phyloP scores from a whole-genome alignment of 2,888 invertebrate species.

The Rhagonycha lutea region DNA sequence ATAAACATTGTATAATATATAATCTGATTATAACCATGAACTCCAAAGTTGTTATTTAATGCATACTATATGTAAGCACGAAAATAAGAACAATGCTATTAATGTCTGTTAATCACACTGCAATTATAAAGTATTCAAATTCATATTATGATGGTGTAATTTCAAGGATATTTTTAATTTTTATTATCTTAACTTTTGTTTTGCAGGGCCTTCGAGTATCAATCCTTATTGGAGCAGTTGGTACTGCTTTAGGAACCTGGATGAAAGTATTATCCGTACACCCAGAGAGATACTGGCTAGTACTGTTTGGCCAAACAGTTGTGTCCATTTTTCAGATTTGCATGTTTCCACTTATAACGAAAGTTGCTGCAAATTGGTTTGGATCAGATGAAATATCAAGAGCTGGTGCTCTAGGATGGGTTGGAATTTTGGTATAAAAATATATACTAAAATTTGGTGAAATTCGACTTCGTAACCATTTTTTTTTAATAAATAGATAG shows the following conservation, averaged over 20 bases:
- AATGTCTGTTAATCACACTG: neutral
- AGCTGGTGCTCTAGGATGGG: constrained; percentile 96
- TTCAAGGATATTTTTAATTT: neutral
- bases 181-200: neutral
- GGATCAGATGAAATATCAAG: constrained; percentile 93
- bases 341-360: constrained; percentile 87
- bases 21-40: too few species aligned
- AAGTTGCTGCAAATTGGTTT: constrained; percentile 95
- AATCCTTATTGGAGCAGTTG: constrained; percentile 77
- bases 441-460: constrained; percentile 34
- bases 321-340: constrained; percentile 88
- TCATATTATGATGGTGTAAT: neutral
- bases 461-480: constrained; percentile 18
- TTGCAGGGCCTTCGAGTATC: constrained; percentile 77
- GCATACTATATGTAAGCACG: too few species aligned
- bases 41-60: too few species aligned
- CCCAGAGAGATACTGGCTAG: constrained; percentile 81
- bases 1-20: too few species aligned
- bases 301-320: constrained; percentile 86
- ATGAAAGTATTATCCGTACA: constrained; percentile 84
- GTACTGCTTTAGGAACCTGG: constrained; percentile 87
- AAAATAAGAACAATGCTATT: too few species aligned
- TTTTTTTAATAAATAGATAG: neutral
- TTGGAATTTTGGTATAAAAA: constrained; percentile 88
- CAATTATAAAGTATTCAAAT: neutral